Base-by-base conservation (phyloP, 1,140 invertebrate species). In the Olivierus martensii region DNA sequence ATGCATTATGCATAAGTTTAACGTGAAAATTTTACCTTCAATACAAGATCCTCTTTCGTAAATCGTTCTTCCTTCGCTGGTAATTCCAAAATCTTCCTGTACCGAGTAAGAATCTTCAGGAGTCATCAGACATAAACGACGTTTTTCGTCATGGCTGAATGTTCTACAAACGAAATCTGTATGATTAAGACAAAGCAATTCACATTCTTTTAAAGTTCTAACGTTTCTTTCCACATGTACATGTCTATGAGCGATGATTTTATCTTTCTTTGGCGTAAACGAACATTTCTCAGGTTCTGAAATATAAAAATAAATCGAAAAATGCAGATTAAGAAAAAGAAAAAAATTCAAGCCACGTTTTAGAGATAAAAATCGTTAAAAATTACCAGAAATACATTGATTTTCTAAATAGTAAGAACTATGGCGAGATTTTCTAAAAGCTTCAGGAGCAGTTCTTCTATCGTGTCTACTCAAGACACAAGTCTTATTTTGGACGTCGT, bases 31-130 rank as follows among this genome's bases (percentile, higher is more conserved):
- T n/a, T 58, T 55, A 55, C 57, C 57, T 44, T 58, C 57, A 28
- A 58, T 58, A 17, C 57, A 58, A 19, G 57, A 58, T 49, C 52
- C 57, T 22, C 49, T 38, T n/a, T 55, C 53, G 45, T 52, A 55
- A 50, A 55, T 52, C 39, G 51, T 53, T 10, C 38, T 19, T 15
- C 56, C 50, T 21, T 53, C 46, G 10, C 46, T 48, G 4, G 10
- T 43, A 9, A 46, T 21, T 1, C 28, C 15, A 6, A 28, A 11
- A 12, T 38, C 48, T 7, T 53, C 51, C 0, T 43, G 19, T 5
- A 57, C 36, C 11, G 56, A 57, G 38, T 57, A 42, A 35, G 52
- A 55, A 21, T 58, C 57, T n/a, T 58, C 57, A 3, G 57, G 57
- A 15, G 43, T 52, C 12, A 55, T 46, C 18, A 55, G 46, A 35